Percentiles rank a stretch among this genome's conserved stretches.
phyloP scores from a whole-genome alignment of 2,797 vertebrate species.

The Mus caroli region DNA sequence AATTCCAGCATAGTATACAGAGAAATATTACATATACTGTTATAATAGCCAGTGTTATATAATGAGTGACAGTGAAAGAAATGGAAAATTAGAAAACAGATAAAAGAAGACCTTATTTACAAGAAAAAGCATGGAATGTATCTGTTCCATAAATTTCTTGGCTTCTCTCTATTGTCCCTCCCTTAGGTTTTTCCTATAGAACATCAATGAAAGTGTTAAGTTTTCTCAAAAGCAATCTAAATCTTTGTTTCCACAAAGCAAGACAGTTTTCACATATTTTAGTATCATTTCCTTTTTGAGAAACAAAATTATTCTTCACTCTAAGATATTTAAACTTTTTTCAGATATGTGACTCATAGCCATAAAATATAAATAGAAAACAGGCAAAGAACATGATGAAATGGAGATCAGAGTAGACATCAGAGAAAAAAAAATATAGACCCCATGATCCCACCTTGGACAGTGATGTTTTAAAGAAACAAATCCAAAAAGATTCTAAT shows the following conservation, averaged over 20 bases:
- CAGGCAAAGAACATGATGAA: not conserved
- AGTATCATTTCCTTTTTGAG: slow-evolving; percentile 61
- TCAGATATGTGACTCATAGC: not conserved
- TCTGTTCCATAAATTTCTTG: slow-evolving; percentile 13
- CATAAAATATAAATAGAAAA: slow-evolving; percentile 28
- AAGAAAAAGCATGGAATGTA: not conserved
- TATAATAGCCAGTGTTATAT: not conserved
- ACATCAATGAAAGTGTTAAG: not conserved
- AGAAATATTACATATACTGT: not conserved
- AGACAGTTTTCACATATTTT: slow-evolving; percentile 37
- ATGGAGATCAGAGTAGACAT: not conserved
- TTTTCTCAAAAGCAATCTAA: slow-evolving; percentile 49
- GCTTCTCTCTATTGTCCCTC: slow-evolving; percentile 23
- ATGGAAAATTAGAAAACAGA: slow-evolving; percentile 1
- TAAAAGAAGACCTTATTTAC: not conserved
- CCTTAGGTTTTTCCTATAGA: slow-evolving; percentile 25
- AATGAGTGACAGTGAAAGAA: slow-evolving; percentile 10
- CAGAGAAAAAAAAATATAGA: not conserved
- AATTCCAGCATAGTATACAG: not conserved
- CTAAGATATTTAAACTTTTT: not conserved
- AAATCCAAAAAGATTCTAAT: not conserved
- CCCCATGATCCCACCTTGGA: not conserved
- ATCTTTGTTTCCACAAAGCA: slow-evolving; percentile 61
- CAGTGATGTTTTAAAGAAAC: not conserved
- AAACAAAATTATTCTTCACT: slow-evolving; percentile 24